Percentiles rank a stretch among this genome's conserved stretches.
phyloP scores from a whole-genome alignment of 1,140 invertebrate genomes.

The Sycobia sp. region DNA sequence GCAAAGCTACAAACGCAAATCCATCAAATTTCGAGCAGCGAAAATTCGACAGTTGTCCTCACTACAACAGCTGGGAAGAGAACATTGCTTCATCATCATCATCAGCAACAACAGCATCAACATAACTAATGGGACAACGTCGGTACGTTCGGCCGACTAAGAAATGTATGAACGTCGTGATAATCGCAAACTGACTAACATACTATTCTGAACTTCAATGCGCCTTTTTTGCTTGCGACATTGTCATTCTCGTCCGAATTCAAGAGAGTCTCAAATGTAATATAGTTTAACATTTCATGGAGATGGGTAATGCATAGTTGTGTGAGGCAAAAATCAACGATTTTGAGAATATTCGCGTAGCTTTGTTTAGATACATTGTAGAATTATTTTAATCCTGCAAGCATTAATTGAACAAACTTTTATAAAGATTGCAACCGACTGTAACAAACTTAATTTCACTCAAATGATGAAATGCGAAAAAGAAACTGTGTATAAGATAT shows the following conservation, averaged over 20 bases:
- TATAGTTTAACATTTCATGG: slow-evolving; percentile 22
- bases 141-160: not conserved
- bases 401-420: too few species aligned
- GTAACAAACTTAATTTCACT: too few species aligned
- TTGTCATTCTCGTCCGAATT: slow-evolving; percentile 8
- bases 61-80: slow-evolving; percentile 62
- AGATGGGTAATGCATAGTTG: slow-evolving; percentile 13
- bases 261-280: slow-evolving; percentile 22
- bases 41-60: slow-evolving; percentile 63
- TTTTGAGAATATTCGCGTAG: not conserved
- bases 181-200: not conserved
- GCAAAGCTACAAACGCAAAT: slow-evolving; percentile 57
- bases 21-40: slow-evolving; percentile 56
- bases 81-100: slow-evolving; percentile 56
- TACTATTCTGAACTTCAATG: not conserved
- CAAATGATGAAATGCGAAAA: too few species aligned
- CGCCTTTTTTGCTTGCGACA: slow-evolving; percentile 8
- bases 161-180: not conserved
- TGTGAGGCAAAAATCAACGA: not conserved
- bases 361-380: not conserved
- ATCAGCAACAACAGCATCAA: slow-evolving; percentile 48
- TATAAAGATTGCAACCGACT: too few species aligned
- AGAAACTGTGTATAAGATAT: too few species aligned
- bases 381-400: too few species aligned
- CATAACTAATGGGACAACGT: slow-evolving; percentile 36